Conservation (phyloP, 2,888 invertebrate genomes). For the Heliconius charithonia region DNA sequence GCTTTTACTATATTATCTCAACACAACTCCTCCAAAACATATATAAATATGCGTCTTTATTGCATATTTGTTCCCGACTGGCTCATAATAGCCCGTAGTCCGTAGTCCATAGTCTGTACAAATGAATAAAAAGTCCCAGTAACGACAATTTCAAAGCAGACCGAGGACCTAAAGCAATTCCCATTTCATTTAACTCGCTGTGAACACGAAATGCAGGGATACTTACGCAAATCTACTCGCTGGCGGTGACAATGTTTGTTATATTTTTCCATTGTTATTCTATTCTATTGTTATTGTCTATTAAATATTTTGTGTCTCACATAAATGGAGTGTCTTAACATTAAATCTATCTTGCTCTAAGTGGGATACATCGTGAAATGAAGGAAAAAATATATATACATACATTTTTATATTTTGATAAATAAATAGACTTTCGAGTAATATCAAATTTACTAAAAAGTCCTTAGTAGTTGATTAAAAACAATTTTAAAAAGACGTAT, state of each 20-base stretch:
- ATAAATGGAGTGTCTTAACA: no score
- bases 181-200: conserved; percentile 32
- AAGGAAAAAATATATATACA: no score
- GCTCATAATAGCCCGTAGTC: conserved; percentile 6
- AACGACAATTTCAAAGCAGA: conserved; percentile 30
- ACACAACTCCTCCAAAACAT: not conserved
- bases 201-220: conserved; percentile 26
- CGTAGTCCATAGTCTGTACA: not conserved
- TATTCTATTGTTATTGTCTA: not conserved
- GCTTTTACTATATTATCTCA: not conserved
- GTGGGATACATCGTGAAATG: no score
- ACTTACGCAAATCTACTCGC: conserved; percentile 15
- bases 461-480: no score
- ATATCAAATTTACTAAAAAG: no score
- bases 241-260: not conserved
- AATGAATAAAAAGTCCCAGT: conserved; percentile 25
- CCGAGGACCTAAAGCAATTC: conserved; percentile 24
- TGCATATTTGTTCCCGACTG: conserved; percentile 16
- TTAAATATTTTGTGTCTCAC: no score
- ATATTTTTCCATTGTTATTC: no score
- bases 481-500: no score
- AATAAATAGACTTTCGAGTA: no score
- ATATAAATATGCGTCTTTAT: conserved; percentile 1
- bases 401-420: no score
- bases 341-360: no score